Evolutionary conservation across 2,797 vertebrate species (phyloP).

Genomic region (Anguilla marmorata): DNA sequence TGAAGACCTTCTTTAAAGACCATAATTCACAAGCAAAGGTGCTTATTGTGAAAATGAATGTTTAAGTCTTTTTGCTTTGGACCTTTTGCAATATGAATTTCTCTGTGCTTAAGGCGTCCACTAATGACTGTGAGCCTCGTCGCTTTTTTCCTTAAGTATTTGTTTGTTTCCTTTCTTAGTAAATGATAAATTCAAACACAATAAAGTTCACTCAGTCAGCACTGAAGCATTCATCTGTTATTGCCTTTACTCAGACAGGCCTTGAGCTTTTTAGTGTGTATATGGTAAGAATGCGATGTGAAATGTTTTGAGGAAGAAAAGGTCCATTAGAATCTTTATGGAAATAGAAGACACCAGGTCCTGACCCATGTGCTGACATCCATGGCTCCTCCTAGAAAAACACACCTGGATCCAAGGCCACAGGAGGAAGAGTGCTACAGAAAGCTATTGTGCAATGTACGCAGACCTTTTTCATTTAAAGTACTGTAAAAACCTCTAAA

Average conservation of each 20-base stretch:
- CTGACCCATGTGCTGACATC: background rate
- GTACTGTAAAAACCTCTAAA: background rate
- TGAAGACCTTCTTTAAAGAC: slow-evolving; percentile 66
- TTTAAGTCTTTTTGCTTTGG: background rate
- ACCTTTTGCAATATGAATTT: background rate
- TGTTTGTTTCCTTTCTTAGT: background rate
- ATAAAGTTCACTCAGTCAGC: background rate
- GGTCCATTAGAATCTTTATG: background rate
- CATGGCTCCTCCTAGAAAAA: background rate
- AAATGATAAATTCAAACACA: background rate
- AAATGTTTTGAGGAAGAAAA: background rate
- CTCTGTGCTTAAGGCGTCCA: background rate
- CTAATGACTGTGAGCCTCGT: background rate
- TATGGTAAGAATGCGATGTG: background rate
- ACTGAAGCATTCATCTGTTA: background rate
- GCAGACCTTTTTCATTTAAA: background rate
- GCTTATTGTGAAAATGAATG: slow-evolving; percentile 59
- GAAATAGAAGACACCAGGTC: background rate
- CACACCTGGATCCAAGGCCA: background rate
- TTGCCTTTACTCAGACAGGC: background rate
- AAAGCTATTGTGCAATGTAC: background rate
- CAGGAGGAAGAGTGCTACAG: background rate
- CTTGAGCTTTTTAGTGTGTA: background rate
- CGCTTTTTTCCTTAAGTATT: background rate
- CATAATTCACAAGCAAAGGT: slow-evolving; percentile 74